phyloP scores from a whole-genome alignment of 1,140 invertebrate species.

The Antheraea mylitta region DNA sequence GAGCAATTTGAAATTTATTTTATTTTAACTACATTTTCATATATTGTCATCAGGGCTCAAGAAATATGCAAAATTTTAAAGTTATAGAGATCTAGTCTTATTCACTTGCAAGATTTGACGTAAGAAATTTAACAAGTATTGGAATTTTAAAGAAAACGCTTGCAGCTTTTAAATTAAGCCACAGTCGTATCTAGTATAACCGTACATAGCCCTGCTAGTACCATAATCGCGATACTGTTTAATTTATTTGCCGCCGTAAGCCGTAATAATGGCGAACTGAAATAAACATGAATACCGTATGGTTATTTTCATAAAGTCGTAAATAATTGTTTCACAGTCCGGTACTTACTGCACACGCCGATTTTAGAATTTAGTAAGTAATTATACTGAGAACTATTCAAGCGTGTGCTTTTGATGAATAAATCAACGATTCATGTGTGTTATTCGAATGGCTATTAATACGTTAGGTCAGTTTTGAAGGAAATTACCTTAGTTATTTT shows the following conservation, averaged over 20 bases:
- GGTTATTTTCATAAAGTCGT: neutral
- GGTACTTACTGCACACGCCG: neutral
- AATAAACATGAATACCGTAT: neutral
- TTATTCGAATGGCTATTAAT: conserved; percentile 3
- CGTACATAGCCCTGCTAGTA: no score
- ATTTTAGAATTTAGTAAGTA: conserved; percentile 2
- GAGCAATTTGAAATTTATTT: no score
- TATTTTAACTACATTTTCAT: no score
- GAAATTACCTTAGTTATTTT: neutral
- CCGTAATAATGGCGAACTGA: neutral
- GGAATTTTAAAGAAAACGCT: no score
- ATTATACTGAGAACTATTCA: neutral
- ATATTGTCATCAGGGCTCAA: no score
- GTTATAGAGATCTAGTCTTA: no score
- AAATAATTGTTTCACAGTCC: neutral
- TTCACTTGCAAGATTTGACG: no score
- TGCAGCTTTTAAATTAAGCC: no score
- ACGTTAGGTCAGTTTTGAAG: neutral
- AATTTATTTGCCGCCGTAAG: neutral
- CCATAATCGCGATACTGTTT: neutral
- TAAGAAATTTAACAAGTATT: no score
- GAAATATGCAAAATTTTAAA: no score
- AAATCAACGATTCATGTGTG: neutral
- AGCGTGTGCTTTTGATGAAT: neutral
- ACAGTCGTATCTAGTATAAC: no score